Evolutionary conservation across 1,140 invertebrate genomes (phyloP).

Genomic region (Drosophila arawakana): DNA sequence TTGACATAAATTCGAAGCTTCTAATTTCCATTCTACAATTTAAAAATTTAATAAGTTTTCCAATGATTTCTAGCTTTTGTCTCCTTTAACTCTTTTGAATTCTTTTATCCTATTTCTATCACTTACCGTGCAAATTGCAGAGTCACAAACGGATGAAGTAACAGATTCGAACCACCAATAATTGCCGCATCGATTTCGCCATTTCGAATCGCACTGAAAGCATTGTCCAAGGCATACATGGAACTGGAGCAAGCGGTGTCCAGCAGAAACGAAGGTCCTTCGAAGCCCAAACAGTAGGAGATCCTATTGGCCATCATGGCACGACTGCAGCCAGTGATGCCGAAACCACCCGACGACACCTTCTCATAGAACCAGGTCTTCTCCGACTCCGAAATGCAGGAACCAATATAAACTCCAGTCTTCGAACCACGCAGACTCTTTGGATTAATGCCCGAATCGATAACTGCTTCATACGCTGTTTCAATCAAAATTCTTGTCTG

Average conservation of each 20-base stretch:
- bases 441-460: conserved; percentile 84
- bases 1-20: too few relatives aligned
- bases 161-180: conserved; percentile 93
- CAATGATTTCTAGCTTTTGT: too few relatives aligned
- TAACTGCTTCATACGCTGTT: conserved; percentile 84
- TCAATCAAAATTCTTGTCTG: conserved; percentile 85
- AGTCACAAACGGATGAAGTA: conserved; percentile 93
- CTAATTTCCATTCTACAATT: too few relatives aligned
- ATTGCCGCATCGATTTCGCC: conserved; percentile 94
- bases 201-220: conserved; percentile 90
- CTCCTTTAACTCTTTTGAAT: too few relatives aligned
- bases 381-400: conserved; percentile 91
- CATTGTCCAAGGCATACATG: conserved; percentile 93
- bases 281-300: conserved; percentile 90
- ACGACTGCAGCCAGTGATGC: conserved; percentile 92
- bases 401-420: conserved; percentile 92
- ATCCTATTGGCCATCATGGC: conserved; percentile 97
- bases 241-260: conserved; percentile 97
- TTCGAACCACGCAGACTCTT: conserved; percentile 87
- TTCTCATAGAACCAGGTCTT: conserved; percentile 89
- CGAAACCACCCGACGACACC: conserved; percentile 86
- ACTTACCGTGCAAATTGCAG: conserved; percentile 91
- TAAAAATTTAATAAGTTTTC: too few relatives aligned
- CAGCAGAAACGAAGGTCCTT: conserved; percentile 92
- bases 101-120: too few relatives aligned